Base-by-base conservation (phyloP, 53 echinoderm and acorn worm species). In the Echinarachnius parma region DNA sequence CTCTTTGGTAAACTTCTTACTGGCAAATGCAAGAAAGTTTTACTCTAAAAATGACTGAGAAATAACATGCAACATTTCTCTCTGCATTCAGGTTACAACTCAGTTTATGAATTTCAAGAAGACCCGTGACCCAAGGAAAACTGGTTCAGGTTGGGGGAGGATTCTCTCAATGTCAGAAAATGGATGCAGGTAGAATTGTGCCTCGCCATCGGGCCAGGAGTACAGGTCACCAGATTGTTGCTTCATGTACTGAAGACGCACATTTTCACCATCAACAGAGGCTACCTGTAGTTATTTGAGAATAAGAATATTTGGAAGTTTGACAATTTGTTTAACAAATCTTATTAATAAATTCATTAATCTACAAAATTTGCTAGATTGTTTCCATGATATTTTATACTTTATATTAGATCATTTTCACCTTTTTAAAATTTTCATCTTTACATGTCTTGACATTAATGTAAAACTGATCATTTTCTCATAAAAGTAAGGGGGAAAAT, bases 91-190 rank as follows among this genome's bases (percentile, higher is more conserved):
- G n/a, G n/a, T n/a, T n/a, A n/a, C n/a, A n/a, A n/a, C n/a, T n/a
- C n/a, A n/a, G n/a, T n/a, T n/a, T n/a, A n/a, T n/a, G n/a, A 53
- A 53, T 21, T 53, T 53, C 54, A 53, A 53, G 54, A 14, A n/a
- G 54, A 53, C 54, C 21, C 5, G 22, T 3, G 54, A 22, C 21
- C 54, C 54, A n/a, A 53, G 24, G 5, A 53, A 18, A 0, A 53
- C 54, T n/a, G n/a, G 24, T n/a, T 3, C 54, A 4, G 54, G 54
- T 53, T 53, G 14, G 3, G 20, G 54, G 2, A 53, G 21, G 21
- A 19, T 53, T 3, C 23, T 14, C 5, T 14, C n/a, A 3, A 7
- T 23, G 25, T 53, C 54, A 3, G 21, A 53, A 53, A n/a, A 1
- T 53, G 54, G 54, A n/a, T 53, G 54, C 25, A 7, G 54, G 54